Base-by-base conservation (phyloP, 2,797 vertebrate genomes). In the Microtus agrestis region DNA sequence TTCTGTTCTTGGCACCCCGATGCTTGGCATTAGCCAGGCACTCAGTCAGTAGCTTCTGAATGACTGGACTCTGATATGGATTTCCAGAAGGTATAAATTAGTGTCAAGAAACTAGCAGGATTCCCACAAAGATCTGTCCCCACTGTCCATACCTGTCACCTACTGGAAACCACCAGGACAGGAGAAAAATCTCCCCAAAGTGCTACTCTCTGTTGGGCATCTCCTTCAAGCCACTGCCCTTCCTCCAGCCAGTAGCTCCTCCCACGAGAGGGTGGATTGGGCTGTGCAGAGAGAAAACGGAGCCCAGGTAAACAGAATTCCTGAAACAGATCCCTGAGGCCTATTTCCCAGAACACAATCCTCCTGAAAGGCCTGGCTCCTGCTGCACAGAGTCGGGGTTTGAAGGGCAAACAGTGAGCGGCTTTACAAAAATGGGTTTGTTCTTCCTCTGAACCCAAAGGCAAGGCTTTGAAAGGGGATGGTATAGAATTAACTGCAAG, bases 371-470 rank as follows among this genome's bases (percentile, higher is more conserved):
- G 63, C 91, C 69, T 48, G 0, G 2, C 51, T 93, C 93, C 93
- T 96, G 89, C 74, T 87, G 71, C 43, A 59, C 65, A 27, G 74
- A 87, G 43, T 90, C 6, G 23, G 56, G 79, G 37, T 63, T n/a
- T 91, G 54, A 93, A 93, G 87, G 84, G 59, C 56, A 93, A 93
- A 81, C 73, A 92, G 79, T 29, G 84, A 67, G 71, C 51, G 9
- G 65, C 85, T 85, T 59, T 65, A 63, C 15, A 84, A 63, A 95
- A 85, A 77, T 17, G n/a, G 3, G 4, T 7, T 25, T 94, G 82
- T 78, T 37, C 61, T 51, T 54, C 73, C 92, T 95, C 48, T 17
- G 51, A 91, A 85, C 87, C 71, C 65, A 94, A 95, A 92, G 65
- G 85, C n/a, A 91, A 93, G 54, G 90, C 80, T 59, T 7, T 61